Percentiles rank a stretch among this genome's conserved stretches.
These are phyloP conservation scores for Cotesia glomerata DNA, from an alignment of 1,140 invertebrate species.

Conservation along the genomic window DNA sequence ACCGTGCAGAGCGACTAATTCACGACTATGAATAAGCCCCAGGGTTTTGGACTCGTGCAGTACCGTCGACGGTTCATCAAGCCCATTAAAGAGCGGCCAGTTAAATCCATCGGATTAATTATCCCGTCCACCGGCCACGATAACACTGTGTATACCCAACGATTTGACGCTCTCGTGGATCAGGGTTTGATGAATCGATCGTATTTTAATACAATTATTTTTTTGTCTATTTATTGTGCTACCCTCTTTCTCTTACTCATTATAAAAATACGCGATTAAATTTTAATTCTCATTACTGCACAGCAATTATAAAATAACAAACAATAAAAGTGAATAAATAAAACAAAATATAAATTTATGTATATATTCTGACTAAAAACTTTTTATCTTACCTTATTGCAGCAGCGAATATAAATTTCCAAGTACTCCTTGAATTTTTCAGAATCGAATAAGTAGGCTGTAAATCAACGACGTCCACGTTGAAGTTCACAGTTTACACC, in stretches of 20 bases:
- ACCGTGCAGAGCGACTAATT: constrained; percentile 32
- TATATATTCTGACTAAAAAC: no score
- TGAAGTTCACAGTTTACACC: no score
- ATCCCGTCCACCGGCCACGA: constrained; percentile 37
- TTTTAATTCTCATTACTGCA: no score
- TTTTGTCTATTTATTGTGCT: background rate
- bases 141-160: constrained; percentile 18
- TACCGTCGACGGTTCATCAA: constrained; percentile 39
- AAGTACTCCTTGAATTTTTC: no score
- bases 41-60: constrained; percentile 30
- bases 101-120: constrained; percentile 42
- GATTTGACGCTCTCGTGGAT: constrained; percentile 23
- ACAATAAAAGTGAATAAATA: no score
- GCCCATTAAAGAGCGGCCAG: constrained; percentile 38
- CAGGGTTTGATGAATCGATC: constrained; percentile 6
- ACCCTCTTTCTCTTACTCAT: background rate
- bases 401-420: no score
- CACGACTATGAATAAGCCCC: constrained; percentile 37
- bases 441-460: no score
- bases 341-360: no score
- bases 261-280: no score
- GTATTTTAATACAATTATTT: background rate
- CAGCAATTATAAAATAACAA: no score
- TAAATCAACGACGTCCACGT: no score
- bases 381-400: no score